These are phyloP conservation scores for Ammodramus savannarum DNA, from an alignment of 2,113 vertebrate genomes.

Conservation along the genomic window DNA sequence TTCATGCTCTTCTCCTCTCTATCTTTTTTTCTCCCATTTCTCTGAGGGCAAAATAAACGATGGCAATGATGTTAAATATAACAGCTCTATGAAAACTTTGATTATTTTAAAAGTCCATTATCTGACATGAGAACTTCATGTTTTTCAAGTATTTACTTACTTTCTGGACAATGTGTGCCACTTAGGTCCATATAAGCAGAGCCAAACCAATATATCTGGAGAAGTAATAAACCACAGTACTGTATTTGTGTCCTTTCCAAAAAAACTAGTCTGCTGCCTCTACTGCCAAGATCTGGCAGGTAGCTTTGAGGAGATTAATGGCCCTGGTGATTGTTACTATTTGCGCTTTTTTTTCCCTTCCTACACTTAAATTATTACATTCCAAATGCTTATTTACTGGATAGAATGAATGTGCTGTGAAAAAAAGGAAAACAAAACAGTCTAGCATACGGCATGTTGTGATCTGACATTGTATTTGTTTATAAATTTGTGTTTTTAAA, in stretches of 20 bases:
- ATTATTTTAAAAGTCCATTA: neutral
- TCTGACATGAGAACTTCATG: neutral
- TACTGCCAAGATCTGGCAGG: constrained; percentile 43
- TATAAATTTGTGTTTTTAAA: neutral
- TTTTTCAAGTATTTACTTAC: constrained; percentile 20
- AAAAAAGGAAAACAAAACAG: neutral
- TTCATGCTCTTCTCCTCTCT: neutral
- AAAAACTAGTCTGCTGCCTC: neutral
- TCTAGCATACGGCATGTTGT: neutral
- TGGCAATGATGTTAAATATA: neutral
- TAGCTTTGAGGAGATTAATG: constrained; percentile 50
- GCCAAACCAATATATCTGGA: constrained; percentile 39
- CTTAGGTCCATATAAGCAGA: neutral
- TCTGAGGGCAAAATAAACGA: neutral
- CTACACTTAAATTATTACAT: neutral
- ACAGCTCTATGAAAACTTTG: neutral
- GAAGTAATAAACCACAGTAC: constrained; percentile 9
- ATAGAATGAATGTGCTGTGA: neutral
- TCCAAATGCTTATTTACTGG: constrained; percentile 4
- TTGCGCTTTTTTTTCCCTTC: neutral
- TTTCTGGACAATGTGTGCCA: neutral
- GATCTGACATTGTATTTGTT: neutral
- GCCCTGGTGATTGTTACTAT: neutral
- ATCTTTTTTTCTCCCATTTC: neutral
- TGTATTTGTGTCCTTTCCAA: constrained; percentile 7